Base-by-base conservation (phyloP, 2,888 invertebrate genomes). In the Gisinianus flammeolus region DNA sequence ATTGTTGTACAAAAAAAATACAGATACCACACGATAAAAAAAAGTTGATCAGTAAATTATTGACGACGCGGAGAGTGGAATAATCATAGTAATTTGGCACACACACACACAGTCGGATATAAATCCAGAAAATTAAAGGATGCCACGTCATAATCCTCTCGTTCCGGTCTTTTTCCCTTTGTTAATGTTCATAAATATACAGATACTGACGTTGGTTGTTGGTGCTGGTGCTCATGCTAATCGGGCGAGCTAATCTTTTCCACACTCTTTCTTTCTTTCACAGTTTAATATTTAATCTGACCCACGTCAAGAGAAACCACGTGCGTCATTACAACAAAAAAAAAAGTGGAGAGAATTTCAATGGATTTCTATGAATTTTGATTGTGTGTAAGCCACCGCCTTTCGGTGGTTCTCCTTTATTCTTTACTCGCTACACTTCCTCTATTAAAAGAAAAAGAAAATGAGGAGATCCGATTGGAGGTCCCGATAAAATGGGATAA, bases 91-190 rank as follows among this genome's bases (percentile, higher is more conserved):
- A 44, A 44, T 44, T 44, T 44, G 12, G 12, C 44, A 44, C 12
- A 44, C 3, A 44, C 16, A 44, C 19, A 44, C 19, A 44, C 12
- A 44, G 12, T 19, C 44, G 19, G 19, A 44, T 62, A 26, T 12
- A 62, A 62, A 62, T 62, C 72, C 31, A 22, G 28, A 58, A 72
- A 72, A 72, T 72, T 72, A 72, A 72, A 24, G 72, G 54, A 72
- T 12, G 44, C 31, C 31, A 69, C 35, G 69, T 33, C 33, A 69
- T 69, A 35, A 24, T 44, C 67, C 12, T n/a, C 33, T 67, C 28
- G 10, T n/a, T 58, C 58, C 58, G 24, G 58, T 22, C 58, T 58
- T 22, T 58, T 44, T 44, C 19, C 12, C 19, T 19, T 16, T 44
- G 44, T 19, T 44, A 44, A 44, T 44, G 16, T 44, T 44, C 44